Conservation (phyloP, 2,888 invertebrate species). For the Cantharis rustica region DNA sequence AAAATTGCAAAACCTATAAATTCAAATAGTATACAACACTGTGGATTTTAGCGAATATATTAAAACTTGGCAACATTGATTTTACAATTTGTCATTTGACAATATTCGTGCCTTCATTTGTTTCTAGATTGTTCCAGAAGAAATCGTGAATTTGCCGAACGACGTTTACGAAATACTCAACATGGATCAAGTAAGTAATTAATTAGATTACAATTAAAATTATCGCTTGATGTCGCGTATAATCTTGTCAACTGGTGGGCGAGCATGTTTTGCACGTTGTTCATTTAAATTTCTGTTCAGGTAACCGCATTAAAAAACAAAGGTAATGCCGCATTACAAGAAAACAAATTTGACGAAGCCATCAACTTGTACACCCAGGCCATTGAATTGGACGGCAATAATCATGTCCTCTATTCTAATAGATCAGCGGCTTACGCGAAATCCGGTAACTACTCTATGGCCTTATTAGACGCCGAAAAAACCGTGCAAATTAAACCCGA, state of each 20-base stretch:
- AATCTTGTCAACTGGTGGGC: not conserved
- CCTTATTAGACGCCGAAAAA: conserved; percentile 84
- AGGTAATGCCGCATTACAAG: conserved; percentile 83
- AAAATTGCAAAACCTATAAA: too few species aligned
- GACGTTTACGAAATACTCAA: not conserved
- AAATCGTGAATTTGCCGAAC: conserved; percentile 8
- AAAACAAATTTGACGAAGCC: conserved; percentile 79
- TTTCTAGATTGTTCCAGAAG: conserved; percentile 17
- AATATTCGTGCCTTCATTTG: conserved; percentile 1
- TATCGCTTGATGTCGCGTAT: not conserved
- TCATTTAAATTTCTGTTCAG: conserved; percentile 55
- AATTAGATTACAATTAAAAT: not conserved
- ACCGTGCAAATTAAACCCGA: conserved; percentile 79
- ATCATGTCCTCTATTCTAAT: conserved; percentile 91
- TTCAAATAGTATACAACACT: not conserved
- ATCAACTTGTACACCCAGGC: conserved; percentile 80
- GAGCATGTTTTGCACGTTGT: not conserved
- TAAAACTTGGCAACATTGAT: not conserved
- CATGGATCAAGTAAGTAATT: conserved; percentile 15
- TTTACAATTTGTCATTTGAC: conserved; percentile 10
- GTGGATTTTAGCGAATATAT: not conserved
- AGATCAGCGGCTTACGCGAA: conserved; percentile 91
- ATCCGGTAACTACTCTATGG: conserved; percentile 72
- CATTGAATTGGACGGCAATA: conserved; percentile 75
- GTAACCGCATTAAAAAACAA: conserved; percentile 82